Evolutionary conservation across 2,888 invertebrate genomes (phyloP).

Genomic region (Autographa pulchrina): DNA sequence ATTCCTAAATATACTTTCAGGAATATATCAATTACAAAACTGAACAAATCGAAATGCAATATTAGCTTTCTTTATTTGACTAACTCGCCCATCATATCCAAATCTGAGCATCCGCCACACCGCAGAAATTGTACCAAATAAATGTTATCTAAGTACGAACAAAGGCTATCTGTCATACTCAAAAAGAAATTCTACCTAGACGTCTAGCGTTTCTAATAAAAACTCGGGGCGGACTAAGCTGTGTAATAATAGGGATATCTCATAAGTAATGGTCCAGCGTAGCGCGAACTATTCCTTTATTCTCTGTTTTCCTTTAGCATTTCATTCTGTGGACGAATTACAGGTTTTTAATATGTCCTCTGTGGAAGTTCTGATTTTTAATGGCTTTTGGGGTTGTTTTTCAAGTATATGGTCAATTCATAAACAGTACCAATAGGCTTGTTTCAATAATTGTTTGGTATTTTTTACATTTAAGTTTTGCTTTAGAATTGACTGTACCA

Average conservation of each 20-base stretch:
- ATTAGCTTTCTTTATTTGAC: slow-evolving; percentile 6
- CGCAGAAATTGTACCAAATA: slow-evolving; percentile 37
- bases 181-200: slow-evolving; percentile 68
- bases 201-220: slow-evolving; percentile 65
- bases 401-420: too few species aligned
- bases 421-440: too few species aligned
- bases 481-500: too few species aligned
- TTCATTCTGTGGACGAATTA: slow-evolving; percentile 41
- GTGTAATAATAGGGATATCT: slow-evolving; percentile 64
- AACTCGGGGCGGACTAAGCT: slow-evolving; percentile 57
- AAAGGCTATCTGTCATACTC: slow-evolving; percentile 72
- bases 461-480: too few species aligned
- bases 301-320: slow-evolving; percentile 30
- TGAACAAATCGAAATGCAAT: too few species aligned
- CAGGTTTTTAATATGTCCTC: slow-evolving; percentile 37
- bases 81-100: slow-evolving; percentile 41
- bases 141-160: slow-evolving; percentile 49
- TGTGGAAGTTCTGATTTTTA: slow-evolving; percentile 22
- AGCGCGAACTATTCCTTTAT: slow-evolving; percentile 52
- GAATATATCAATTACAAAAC: too few species aligned
- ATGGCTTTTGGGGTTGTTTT: too few species aligned
- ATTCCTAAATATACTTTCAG: too few species aligned
- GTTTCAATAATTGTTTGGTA: too few species aligned
- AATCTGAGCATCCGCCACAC: slow-evolving; percentile 34
- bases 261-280: slow-evolving; percentile 59